phyloP scores from a whole-genome alignment of 1,140 invertebrate species.

The Callitettix versicolor region DNA sequence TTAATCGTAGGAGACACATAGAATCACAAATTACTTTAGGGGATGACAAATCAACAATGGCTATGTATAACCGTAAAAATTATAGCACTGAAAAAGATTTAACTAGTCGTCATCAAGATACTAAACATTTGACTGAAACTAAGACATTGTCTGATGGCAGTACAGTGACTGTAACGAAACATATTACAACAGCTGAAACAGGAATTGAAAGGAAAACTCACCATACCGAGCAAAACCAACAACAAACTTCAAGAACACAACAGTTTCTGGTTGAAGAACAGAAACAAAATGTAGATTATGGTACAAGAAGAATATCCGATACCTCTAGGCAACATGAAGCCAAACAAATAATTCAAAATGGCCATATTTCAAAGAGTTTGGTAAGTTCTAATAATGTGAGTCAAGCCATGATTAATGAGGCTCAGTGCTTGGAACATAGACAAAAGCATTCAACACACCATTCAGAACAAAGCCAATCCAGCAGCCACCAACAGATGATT shows the following conservation, averaged over 20 bases:
- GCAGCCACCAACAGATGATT: conserved; percentile 9
- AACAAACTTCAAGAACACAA: not conserved
- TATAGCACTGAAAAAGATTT: conserved; percentile 24
- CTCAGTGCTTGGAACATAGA: not conserved
- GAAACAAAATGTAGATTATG: not conserved
- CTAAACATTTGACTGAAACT: conserved; percentile 30
- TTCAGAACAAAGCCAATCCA: not conserved
- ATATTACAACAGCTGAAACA: conserved; percentile 32
- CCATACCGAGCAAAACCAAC: conserved; percentile 12
- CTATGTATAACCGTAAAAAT: conserved; percentile 5
- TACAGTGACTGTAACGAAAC: conserved; percentile 39
- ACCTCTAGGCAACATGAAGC: not conserved
- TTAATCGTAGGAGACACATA: conserved; percentile 43
- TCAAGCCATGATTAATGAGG: conserved; percentile 2
- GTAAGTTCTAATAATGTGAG: not conserved
- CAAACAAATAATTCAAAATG: not conserved
- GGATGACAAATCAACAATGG: conserved; percentile 34
- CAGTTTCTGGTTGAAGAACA: not conserved
- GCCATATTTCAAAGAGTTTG: not conserved
- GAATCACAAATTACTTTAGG: conserved; percentile 52
- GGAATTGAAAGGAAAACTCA: conserved; percentile 30
- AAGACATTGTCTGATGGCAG: conserved; percentile 42
- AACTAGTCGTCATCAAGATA: conserved; percentile 15
- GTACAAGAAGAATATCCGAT: not conserved
- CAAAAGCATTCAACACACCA: not conserved